Evolutionary conservation across 2,888 invertebrate species (phyloP).

Genomic region (Heliconius aoede): DNA sequence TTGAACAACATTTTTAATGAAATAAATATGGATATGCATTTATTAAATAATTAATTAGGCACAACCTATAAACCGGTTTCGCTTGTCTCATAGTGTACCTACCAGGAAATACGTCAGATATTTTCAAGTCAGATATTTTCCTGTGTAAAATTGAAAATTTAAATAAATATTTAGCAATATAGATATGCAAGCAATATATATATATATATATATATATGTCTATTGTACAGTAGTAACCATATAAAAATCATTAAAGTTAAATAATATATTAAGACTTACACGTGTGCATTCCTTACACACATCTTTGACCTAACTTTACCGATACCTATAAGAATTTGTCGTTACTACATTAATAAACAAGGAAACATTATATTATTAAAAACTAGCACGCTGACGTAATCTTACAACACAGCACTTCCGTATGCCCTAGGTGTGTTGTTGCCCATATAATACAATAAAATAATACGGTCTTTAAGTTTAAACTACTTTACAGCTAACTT

Average conservation of each 20-base stretch:
- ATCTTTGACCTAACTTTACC: neutral
- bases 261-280: neutral
- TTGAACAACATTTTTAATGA: neutral
- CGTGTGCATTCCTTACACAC: neutral
- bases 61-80: constrained; percentile 76
- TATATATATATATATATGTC: no score
- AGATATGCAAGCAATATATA: no score
- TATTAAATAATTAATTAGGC: constrained; percentile 60
- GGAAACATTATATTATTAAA: constrained; percentile 80
- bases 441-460: constrained; percentile 47
- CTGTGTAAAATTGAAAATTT: constrained; percentile 48
- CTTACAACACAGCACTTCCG: constrained; percentile 73
- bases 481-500: neutral
- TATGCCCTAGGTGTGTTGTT: constrained; percentile 69
- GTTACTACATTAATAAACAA: constrained; percentile 64
- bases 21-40: neutral
- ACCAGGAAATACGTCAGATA: constrained; percentile 78
- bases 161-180: neutral
- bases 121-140: constrained; percentile 76
- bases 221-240: neutral
- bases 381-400: constrained; percentile 81
- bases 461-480: neutral
- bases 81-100: constrained; percentile 79
- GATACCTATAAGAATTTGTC: constrained; percentile 25
- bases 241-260: neutral